These are phyloP conservation scores for Manis pentadactyla DNA, from an alignment of 2,797 vertebrate genomes.

Conservation along the genomic window DNA sequence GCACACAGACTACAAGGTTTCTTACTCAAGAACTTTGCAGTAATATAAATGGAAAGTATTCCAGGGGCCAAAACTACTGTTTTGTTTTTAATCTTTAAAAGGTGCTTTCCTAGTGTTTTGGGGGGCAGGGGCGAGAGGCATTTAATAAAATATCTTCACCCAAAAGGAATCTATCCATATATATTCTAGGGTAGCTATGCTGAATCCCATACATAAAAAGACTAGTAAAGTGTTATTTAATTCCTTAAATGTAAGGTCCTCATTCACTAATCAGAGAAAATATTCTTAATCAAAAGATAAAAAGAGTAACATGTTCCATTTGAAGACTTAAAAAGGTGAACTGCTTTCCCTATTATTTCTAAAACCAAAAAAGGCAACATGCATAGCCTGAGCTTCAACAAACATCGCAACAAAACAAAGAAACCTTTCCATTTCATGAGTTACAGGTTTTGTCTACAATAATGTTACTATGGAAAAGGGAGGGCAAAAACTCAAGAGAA, in stretches of 20 bases:
- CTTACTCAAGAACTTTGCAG: background rate
- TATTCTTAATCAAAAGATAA: conserved; percentile 8
- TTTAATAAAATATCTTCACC: background rate
- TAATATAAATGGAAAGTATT: conserved; percentile 29
- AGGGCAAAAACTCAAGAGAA: background rate
- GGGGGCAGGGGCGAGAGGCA: no score
- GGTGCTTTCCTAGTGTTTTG: background rate
- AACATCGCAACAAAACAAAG: background rate
- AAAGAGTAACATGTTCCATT: background rate
- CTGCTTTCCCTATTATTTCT: background rate
- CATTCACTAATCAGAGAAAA: conserved; percentile 30
- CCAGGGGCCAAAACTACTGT: conserved; percentile 14
- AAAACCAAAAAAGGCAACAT: background rate
- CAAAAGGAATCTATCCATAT: background rate
- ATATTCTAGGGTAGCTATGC: background rate
- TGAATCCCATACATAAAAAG: conserved; percentile 3
- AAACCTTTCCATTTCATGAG: background rate
- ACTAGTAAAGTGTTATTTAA: background rate
- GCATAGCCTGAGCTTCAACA: conserved; percentile 6
- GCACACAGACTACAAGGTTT: conserved; percentile 24
- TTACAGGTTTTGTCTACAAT: background rate
- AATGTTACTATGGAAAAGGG: background rate
- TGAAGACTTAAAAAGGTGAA: background rate
- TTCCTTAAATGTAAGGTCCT: conserved; percentile 19
- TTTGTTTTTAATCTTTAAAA: conserved; percentile 16